phyloP scores from a whole-genome alignment of 2,888 invertebrate genomes.

The Brachypalpus laphriformis region DNA sequence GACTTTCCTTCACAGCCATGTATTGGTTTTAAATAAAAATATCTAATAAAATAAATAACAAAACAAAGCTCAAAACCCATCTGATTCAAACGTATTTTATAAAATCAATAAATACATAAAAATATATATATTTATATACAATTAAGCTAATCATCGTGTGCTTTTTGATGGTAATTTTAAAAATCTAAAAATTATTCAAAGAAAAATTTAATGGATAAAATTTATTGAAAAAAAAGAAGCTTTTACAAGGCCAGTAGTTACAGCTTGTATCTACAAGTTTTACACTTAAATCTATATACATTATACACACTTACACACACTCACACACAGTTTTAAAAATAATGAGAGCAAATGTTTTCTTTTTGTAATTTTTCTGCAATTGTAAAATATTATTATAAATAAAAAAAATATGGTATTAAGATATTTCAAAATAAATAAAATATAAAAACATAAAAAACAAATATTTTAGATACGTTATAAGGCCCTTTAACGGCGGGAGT shows the following conservation, averaged over 20 bases:
- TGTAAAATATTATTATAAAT: slow-evolving; percentile 68
- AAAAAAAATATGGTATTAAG: slow-evolving; percentile 24
- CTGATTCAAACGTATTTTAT: slow-evolving; percentile 40
- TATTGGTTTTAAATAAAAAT: slow-evolving; percentile 8
- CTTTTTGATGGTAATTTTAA: slow-evolving; percentile 71
- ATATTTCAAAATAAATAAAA: slow-evolving; percentile 37
- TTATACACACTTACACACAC: slow-evolving; percentile 31
- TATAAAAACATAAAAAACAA: slow-evolving; percentile 30
- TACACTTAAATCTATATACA: slow-evolving; percentile 54
- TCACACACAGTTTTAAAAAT: slow-evolving; percentile 20
- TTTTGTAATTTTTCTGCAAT: slow-evolving; percentile 72
- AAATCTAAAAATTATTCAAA: slow-evolving; percentile 35
- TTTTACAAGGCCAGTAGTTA: slow-evolving; percentile 53
- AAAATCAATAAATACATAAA: slow-evolving; percentile 33
- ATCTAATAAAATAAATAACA: slow-evolving; percentile 1
- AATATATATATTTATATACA: slow-evolving; percentile 46
- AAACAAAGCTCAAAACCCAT: slow-evolving; percentile 63
- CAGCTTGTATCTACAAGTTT: slow-evolving; percentile 53
- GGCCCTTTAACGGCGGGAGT: slow-evolving; percentile 70
- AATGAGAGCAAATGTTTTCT: slow-evolving; percentile 49
- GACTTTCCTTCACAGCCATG: slow-evolving; percentile 54
- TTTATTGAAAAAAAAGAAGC: slow-evolving; percentile 40
- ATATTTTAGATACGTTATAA: slow-evolving; percentile 73
- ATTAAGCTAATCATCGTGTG: slow-evolving; percentile 70
- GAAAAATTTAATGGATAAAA: slow-evolving; percentile 24